A percentile compares a stretch with the other conserved stretches of the same genome.
phyloP scores from a whole-genome alignment of 92 coral and sea anemone species.

The Chrysogorgia sp. region DNA sequence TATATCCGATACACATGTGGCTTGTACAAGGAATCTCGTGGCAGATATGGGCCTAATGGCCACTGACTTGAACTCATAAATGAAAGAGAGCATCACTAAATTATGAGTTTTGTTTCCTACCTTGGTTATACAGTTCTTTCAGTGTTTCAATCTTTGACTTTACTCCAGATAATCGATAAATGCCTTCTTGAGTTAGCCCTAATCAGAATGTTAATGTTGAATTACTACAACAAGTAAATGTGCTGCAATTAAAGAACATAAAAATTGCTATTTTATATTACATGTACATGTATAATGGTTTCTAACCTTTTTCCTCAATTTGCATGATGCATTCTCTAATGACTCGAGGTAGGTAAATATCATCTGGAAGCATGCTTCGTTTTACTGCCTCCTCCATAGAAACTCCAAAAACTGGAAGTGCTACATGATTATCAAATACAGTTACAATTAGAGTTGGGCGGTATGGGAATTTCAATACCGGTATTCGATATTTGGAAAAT shows the following conservation, averaged over 20 bases:
- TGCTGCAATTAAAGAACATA: background rate
- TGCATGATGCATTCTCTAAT: conserved; percentile 83
- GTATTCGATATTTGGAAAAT: no score
- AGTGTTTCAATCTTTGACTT: conserved; percentile 82
- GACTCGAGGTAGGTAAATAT: conserved; percentile 82
- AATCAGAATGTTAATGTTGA: background rate
- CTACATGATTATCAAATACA: conserved; percentile 48
- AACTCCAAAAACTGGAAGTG: conserved; percentile 89
- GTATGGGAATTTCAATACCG: no score
- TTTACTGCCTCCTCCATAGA: conserved; percentile 85
- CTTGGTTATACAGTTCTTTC: conserved; percentile 83
- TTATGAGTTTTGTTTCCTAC: no score
- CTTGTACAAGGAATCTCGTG: no score
- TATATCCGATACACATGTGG: no score
- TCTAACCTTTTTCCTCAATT: conserved; percentile 86
- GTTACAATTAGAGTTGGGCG: no score
- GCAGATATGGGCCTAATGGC: no score
- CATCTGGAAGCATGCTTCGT: conserved; percentile 85
- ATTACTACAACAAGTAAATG: background rate
- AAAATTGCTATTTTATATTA: background rate
- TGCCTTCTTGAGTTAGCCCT: conserved; percentile 84
- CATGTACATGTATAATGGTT: background rate
- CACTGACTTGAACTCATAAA: no score
- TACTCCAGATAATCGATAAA: conserved; percentile 91
- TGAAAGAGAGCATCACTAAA: no score